Conservation (phyloP, 1,140 invertebrate genomes). For the Maconellicoccus hirsutus region DNA sequence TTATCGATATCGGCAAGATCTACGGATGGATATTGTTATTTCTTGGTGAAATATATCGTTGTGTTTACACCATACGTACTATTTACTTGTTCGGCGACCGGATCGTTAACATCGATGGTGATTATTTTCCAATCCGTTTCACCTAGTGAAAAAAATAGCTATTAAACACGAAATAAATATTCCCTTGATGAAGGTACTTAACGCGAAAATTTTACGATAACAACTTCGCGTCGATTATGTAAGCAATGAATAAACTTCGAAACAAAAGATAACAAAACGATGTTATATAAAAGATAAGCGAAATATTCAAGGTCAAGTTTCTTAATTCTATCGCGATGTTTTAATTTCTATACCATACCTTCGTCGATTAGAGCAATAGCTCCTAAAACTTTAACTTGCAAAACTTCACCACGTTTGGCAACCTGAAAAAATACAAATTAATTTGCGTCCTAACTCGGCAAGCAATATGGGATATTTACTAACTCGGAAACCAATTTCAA, state of each 20-base stretch:
- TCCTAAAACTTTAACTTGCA: conserved; percentile 87
- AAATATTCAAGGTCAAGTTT: too few relatives aligned
- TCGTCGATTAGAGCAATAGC: conserved; percentile 87
- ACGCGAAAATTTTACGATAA: not conserved
- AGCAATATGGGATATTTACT: conserved; percentile 28
- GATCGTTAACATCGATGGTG: conserved; percentile 48
- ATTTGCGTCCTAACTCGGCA: not conserved
- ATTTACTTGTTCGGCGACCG: conserved; percentile 29
- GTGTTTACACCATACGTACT: conserved; percentile 40
- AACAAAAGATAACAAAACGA: not conserved
- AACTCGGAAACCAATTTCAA: conserved; percentile 84
- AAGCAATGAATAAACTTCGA: not conserved
- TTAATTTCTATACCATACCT: conserved; percentile 39
- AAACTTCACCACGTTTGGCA: conserved; percentile 68
- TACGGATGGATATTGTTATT: too few relatives aligned
- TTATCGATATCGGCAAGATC: conserved; percentile 77
- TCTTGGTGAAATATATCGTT: too few relatives aligned
- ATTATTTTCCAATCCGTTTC: conserved; percentile 64
- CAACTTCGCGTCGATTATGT: not conserved
- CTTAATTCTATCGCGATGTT: too few relatives aligned
- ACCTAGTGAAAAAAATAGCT: conserved; percentile 42
- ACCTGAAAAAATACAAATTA: conserved; percentile 37
- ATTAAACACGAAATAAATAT: not conserved
- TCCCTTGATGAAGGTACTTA: not conserved
- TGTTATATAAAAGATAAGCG: not conserved